phyloP scores from a whole-genome alignment of 2,113 vertebrate genomes.

The Pteronura brasiliensis region DNA sequence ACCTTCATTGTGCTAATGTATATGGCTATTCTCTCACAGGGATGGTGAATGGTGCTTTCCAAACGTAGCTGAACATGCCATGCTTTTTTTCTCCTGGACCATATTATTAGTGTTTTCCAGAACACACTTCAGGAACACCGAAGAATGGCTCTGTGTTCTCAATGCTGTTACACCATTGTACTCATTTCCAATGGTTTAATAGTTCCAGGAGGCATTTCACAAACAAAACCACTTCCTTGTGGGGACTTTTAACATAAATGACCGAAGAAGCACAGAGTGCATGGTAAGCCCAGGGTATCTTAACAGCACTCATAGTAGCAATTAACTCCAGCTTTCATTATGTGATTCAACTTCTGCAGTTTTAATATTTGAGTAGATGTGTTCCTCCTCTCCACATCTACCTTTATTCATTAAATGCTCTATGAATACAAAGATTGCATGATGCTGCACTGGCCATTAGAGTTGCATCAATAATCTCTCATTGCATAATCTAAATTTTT shows the following conservation, averaged over 20 bases:
- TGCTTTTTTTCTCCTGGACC: not conserved
- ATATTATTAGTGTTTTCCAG: not conserved
- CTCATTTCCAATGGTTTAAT: not conserved
- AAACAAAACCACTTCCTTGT: not conserved
- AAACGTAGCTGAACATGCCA: not conserved
- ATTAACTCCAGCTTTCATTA: slow-evolving; percentile 41
- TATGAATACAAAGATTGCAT: not conserved
- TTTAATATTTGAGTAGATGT: slow-evolving; percentile 21
- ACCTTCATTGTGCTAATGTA: not conserved
- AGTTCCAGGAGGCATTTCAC: slow-evolving; percentile 6
- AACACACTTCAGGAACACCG: not conserved
- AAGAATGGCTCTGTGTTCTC: not conserved
- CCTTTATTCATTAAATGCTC: slow-evolving; percentile 1
- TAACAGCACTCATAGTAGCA: not conserved
- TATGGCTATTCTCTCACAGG: not conserved
- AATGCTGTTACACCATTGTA: not conserved
- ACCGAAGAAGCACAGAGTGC: not conserved
- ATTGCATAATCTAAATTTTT: not conserved
- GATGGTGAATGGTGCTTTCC: not conserved
- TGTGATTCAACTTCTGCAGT: not conserved
- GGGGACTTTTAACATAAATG: not conserved
- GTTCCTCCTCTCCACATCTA: not conserved
- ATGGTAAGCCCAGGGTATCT: not conserved
- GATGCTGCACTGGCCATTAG: not conserved
- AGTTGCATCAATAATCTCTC: not conserved